These are phyloP conservation scores for Ennomos fuscantarius DNA, from an alignment of 2,888 invertebrate genomes.

Conservation along the genomic window DNA sequence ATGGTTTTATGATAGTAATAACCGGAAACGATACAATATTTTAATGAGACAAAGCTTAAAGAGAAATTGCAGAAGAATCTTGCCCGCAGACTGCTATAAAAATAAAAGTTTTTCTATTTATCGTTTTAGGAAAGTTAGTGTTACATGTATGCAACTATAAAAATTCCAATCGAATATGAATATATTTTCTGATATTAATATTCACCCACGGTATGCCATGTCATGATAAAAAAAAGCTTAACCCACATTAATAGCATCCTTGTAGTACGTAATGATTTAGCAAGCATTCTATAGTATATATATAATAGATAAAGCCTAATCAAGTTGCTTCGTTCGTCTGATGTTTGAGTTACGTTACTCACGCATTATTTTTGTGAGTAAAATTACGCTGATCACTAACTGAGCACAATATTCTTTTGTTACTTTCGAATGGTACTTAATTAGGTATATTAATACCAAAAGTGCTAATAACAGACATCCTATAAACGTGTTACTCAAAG, in stretches of 20 bases:
- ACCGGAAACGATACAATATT: constrained; percentile 20
- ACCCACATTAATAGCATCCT: constrained; percentile 51
- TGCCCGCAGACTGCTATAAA: constrained; percentile 10
- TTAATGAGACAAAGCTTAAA: constrained; percentile 14
- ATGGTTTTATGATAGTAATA: constrained; percentile 10
- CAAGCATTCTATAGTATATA: too few relatives aligned
- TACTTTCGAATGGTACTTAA: too few relatives aligned
- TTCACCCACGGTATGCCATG: constrained; percentile 39
- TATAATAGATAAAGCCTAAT: constrained; percentile 24
- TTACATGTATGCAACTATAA: constrained; percentile 20
- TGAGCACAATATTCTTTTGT: constrained; percentile 4
- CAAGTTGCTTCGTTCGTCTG: constrained; percentile 12
- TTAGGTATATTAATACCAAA: too few relatives aligned
- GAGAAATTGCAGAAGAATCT: constrained; percentile 14
- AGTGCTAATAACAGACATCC: too few relatives aligned
- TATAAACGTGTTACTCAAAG: too few relatives aligned
- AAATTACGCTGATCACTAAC: constrained; percentile 8
- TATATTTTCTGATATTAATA: constrained; percentile 22
- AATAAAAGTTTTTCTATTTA: constrained; percentile 19
- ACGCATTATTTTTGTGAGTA: constrained; percentile 11
- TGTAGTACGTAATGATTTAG: constrained; percentile 28
- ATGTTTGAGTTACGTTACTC: constrained; percentile 20
- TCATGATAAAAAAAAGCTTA: constrained; percentile 43
- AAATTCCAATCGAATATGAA: constrained; percentile 25
- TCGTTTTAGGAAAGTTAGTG: constrained; percentile 24